Evolutionary conservation across 1,140 invertebrate species (phyloP).

Genomic region (Oryctes rhinoceros): DNA sequence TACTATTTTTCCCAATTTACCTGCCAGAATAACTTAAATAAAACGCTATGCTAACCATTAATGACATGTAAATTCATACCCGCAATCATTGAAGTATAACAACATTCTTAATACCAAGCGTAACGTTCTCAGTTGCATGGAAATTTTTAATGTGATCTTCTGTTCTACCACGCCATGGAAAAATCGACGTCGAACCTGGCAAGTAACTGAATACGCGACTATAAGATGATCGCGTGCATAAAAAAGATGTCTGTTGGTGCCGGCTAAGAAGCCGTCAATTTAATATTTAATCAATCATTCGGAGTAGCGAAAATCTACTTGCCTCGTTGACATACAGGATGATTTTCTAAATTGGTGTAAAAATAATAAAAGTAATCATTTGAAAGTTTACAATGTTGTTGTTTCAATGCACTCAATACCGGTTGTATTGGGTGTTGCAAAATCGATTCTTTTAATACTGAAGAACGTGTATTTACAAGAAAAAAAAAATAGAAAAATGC

Average conservation of each 20-base stretch:
- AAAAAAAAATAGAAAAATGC: too few relatives aligned
- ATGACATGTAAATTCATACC: too few relatives aligned
- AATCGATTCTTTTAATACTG: too few relatives aligned
- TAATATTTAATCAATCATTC: slow-evolving; percentile 32
- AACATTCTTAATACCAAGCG: background rate
- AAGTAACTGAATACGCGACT: background rate
- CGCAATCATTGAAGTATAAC: background rate
- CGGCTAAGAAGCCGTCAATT: slow-evolving; percentile 16
- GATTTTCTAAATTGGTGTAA: too few relatives aligned
- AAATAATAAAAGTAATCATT: too few relatives aligned
- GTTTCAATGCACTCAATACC: too few relatives aligned
- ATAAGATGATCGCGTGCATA: background rate
- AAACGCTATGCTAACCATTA: too few relatives aligned
- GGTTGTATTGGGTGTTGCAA: too few relatives aligned
- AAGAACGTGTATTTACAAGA: too few relatives aligned
- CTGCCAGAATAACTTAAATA: too few relatives aligned
- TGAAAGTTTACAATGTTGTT: too few relatives aligned
- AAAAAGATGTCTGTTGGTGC: background rate
- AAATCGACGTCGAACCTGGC: background rate
- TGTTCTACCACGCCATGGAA: background rate
- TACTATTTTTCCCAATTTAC: too few relatives aligned
- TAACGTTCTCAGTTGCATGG: background rate
- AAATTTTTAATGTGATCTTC: background rate
- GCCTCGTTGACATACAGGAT: background rate
- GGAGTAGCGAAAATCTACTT: slow-evolving; percentile 1